Conservation (phyloP, 2,797 vertebrate species). For the Xenentodon cancila region DNA sequence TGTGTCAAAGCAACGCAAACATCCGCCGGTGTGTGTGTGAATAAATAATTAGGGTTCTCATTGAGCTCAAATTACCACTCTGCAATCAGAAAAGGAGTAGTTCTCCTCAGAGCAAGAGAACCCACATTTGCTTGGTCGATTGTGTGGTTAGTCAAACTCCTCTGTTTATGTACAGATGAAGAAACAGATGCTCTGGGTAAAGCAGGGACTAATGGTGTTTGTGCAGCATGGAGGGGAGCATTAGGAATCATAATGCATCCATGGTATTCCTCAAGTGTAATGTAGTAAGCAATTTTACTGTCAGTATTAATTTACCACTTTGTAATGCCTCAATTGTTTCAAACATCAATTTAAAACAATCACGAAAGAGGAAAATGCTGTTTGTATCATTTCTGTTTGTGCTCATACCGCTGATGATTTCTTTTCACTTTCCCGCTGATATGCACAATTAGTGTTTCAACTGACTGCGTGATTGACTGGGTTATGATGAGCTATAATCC, state of each 20-base stretch:
- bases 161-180: constrained; percentile 10
- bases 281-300: neutral
- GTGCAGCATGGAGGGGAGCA: neutral
- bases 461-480: constrained; percentile 15
- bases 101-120: constrained; percentile 46
- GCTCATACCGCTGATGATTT: too few species aligned
- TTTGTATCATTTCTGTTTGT: too few species aligned
- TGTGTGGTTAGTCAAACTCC: constrained; percentile 6
- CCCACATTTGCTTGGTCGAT: constrained; percentile 32
- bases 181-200: constrained; percentile 1
- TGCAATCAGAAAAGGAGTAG: constrained; percentile 57
- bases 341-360: constrained; percentile 2
- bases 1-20: constrained; percentile 37
- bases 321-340: neutral
- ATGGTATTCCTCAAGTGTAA: constrained; percentile 8
- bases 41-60: constrained; percentile 66
- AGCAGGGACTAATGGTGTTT: constrained; percentile 22
- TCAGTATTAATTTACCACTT: neutral
- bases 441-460: constrained; percentile 24
- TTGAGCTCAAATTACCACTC: constrained; percentile 60
- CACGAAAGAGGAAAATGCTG: too few species aligned
- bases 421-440: constrained; percentile 19
- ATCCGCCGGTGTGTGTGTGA: constrained; percentile 43
- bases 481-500: constrained; percentile 25
- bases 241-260: constrained; percentile 21